A percentile compares a stretch with the other conserved stretches of the same genome.
Conservation (phyloP, 2,113 vertebrate genomes). For the Phylloscopus whistleri region DNA sequence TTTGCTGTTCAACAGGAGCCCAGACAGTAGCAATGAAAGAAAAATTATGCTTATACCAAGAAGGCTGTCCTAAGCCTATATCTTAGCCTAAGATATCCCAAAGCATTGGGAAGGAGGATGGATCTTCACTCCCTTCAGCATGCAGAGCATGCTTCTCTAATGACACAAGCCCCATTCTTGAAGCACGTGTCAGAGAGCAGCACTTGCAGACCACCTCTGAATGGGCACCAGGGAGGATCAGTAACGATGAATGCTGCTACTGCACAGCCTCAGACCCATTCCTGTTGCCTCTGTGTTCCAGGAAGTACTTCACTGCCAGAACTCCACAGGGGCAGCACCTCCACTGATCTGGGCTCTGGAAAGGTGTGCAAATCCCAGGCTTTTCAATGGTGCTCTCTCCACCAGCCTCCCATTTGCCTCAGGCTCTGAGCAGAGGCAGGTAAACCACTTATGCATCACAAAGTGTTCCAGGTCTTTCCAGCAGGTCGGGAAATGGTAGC, state of each 20-base stretch:
- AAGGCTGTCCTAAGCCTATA: not conserved
- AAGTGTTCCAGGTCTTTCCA: not conserved
- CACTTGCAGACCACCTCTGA: not conserved
- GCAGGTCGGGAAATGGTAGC: not conserved
- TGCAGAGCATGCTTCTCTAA: too few relatives aligned
- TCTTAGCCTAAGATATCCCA: not conserved
- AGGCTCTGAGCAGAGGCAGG: not conserved
- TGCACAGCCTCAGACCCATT: not conserved
- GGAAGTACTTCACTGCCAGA: not conserved
- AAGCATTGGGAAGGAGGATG: not conserved
- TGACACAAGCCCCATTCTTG: not conserved
- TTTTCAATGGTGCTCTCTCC: accelerated
- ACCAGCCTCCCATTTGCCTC: not conserved
- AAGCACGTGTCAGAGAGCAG: not conserved
- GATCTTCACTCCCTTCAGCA: not conserved
- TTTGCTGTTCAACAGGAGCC: not conserved
- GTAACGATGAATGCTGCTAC: not conserved
- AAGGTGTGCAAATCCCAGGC: not conserved
- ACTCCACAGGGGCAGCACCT: not conserved
- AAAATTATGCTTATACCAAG: not conserved
- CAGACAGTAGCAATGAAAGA: not conserved
- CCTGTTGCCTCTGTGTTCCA: not conserved
- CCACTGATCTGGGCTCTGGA: not conserved
- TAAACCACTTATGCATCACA: not conserved
- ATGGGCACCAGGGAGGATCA: not conserved